These are phyloP conservation scores for Brachionus koreanus DNA, from an alignment of 1,140 invertebrate genomes.

Conservation along the genomic window DNA sequence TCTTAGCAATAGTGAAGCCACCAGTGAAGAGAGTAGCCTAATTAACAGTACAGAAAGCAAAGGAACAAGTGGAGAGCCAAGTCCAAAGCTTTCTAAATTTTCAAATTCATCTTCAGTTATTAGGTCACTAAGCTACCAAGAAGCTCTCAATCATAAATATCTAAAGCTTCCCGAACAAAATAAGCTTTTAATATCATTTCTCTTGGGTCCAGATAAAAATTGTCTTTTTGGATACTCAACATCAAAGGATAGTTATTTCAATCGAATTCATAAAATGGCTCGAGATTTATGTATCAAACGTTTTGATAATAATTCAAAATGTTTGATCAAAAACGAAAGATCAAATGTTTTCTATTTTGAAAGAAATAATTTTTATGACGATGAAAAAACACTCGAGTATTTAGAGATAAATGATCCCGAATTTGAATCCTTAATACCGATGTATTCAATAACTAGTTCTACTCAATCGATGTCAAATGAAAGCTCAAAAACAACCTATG, in stretches of 20 bases:
- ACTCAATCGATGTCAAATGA: not conserved
- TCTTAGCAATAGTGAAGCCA: not conserved
- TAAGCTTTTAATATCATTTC: not conserved
- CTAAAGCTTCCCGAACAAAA: not conserved
- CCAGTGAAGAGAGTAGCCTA: not conserved
- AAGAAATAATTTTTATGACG: not conserved
- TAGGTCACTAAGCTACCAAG: not conserved
- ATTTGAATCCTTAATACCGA: not conserved
- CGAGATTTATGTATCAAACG: not conserved
- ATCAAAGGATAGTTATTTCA: not conserved
- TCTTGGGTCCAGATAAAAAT: not conserved
- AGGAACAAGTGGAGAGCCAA: not conserved
- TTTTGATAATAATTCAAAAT: not conserved
- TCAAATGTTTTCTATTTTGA: not conserved
- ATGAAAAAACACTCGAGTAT: not conserved
- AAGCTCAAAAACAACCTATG: constrained; percentile 11
- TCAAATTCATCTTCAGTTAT: not conserved
- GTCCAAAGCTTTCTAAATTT: not conserved
- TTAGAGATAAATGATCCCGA: not conserved
- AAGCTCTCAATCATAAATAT: not conserved
- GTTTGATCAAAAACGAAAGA: not conserved
- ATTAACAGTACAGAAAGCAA: constrained; percentile 1
- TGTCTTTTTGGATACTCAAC: not conserved
- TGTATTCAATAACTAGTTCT: not conserved
- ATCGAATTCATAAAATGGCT: not conserved